Evolutionary conservation across 2,113 vertebrate species (phyloP).

Genomic region (Hoplias malabaricus): DNA sequence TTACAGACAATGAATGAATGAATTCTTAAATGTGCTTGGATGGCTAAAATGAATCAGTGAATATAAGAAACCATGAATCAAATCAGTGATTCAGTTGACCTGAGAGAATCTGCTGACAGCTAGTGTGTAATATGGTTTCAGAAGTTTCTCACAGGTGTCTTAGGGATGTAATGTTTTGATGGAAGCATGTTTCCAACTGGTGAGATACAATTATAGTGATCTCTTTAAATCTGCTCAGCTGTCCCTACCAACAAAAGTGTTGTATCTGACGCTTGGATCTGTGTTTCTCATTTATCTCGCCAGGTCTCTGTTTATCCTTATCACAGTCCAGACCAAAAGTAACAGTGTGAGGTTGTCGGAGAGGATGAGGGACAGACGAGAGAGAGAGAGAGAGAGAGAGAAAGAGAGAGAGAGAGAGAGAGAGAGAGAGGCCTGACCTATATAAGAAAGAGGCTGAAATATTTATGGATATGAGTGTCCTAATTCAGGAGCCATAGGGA

Average conservation of each 20-base stretch:
- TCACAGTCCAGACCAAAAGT: conserved; percentile 18
- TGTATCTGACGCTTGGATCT: background rate
- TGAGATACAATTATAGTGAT: too few relatives aligned
- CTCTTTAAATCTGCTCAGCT: background rate
- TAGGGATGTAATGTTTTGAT: too few relatives aligned
- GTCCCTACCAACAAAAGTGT: background rate
- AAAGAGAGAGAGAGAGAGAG: conserved; percentile 53
- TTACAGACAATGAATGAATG: too few relatives aligned
- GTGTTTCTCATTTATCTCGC: background rate
- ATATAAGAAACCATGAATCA: too few relatives aligned
- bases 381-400: conserved; percentile 35
- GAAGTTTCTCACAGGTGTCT: too few relatives aligned
- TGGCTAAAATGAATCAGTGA: too few relatives aligned
- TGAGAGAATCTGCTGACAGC: too few relatives aligned
- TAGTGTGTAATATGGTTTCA: too few relatives aligned
- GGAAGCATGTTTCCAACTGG: too few relatives aligned
- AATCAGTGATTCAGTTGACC: too few relatives aligned
- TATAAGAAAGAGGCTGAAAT: conserved; percentile 80
- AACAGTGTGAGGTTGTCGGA: conserved; percentile 31
- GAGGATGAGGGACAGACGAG: conserved; percentile 28
- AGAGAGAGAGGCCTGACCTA: conserved; percentile 72
- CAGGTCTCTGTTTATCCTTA: background rate
- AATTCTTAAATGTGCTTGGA: too few relatives aligned
- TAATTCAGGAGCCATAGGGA: conserved; percentile 79
- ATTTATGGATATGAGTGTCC: conserved; percentile 81